Evolutionary conservation across 2,888 invertebrate species (phyloP), one percentile per base, ranked within the genome.

Genomic region (Teleogryllus oceanicus): DNA sequence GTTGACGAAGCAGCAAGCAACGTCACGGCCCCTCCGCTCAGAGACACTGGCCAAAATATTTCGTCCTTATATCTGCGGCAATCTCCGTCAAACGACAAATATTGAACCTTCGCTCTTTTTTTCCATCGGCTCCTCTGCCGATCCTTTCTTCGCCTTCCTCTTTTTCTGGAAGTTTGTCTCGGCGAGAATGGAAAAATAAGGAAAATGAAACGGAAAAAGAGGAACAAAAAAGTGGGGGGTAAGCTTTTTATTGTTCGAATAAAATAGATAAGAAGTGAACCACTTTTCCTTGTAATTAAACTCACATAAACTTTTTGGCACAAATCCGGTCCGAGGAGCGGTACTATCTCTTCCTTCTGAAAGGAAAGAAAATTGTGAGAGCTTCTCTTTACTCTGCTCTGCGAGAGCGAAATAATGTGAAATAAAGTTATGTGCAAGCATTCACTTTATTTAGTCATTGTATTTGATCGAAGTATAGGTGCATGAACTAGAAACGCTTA

Each of bases 31-130:
- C 16, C n/a, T 62, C 62, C 62, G 13, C 62, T 62, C 62, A 16
- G 62, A 62, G 62, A 62, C 62, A 62, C 62, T 62, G 12, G 62
- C 62, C 62, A 62, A 62, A 62, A 62, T 62, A 62, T 62, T 16
- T 62, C 62, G 16, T n/a, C 62, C 62, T 62, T 62, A 62, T 62
- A 62, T 62, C 62, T 62, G 62, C 16, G 62, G 62, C 62, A 62
- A 62, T 62, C 62, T 62, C 62, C 62, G 62, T 62, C 62, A 62
- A 62, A 62, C 62, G 62, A 62, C 62, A 62, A 62, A 62, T 62
- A 62, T 62, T 62, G 16, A 62, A 62, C 62, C 62, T 62, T 13
- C 62, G 62, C 62, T 62, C 62, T n/a, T n/a, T n/a, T 16, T 62
- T 62, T n/a, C 16, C 62, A n/a, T 5, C n/a, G 62, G n/a, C 16